Percentiles rank a stretch among this genome's conserved stretches.
phyloP scores from a whole-genome alignment of 2,888 invertebrate species.

The Hyppa rectilinea region DNA sequence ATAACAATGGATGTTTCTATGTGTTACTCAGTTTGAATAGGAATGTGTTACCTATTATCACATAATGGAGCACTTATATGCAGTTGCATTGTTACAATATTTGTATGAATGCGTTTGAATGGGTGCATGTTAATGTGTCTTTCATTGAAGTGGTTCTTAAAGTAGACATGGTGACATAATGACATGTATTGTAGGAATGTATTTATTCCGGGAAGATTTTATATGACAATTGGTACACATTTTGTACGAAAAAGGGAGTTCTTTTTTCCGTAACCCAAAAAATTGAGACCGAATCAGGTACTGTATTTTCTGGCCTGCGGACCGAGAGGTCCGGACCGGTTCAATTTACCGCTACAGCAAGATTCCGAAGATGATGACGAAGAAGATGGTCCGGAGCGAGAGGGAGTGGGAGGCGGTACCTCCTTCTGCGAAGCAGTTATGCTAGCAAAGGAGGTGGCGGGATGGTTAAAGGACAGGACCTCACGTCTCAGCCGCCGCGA shows the following conservation, averaged over 20 bases:
- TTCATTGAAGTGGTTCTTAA: conserved; percentile 17
- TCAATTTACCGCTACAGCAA: no score
- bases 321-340: no score
- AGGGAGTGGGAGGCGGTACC: no score
- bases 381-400: no score
- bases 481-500: no score
- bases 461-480: no score
- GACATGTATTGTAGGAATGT: not conserved
- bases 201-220: not conserved
- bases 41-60: conserved; percentile 58
- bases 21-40: conserved; percentile 61
- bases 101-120: conserved; percentile 29
- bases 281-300: no score
- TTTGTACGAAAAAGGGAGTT: no score
- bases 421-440: no score
- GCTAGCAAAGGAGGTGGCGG: no score
- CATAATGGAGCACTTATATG: conserved; percentile 56
- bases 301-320: no score
- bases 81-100: conserved; percentile 55
- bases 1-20: conserved; percentile 47
- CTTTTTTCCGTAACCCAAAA: not conserved
- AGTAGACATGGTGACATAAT: conserved; percentile 1
- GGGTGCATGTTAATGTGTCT: conserved; percentile 45
- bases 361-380: no score
- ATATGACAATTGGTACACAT: not conserved